These are phyloP conservation scores for Nomada fabriciana DNA, from an alignment of 2,888 invertebrate species.

Conservation along the genomic window DNA sequence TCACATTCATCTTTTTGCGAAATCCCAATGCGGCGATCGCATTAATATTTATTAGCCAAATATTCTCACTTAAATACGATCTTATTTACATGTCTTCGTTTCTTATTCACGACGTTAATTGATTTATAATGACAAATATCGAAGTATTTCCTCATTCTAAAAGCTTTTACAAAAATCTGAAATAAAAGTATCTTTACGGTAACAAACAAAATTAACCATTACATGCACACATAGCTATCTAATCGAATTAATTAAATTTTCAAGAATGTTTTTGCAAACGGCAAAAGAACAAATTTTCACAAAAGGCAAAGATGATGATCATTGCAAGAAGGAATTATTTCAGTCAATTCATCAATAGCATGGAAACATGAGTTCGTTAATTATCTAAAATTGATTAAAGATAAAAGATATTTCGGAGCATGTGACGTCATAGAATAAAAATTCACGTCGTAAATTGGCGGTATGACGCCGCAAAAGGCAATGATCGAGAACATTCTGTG, in stretches of 20 bases:
- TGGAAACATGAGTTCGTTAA: neutral
- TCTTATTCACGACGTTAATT: neutral
- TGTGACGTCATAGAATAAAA: conserved; percentile 14
- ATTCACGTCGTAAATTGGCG: neutral
- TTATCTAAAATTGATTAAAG: neutral
- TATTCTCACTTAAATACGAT: neutral
- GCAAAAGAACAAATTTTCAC: neutral
- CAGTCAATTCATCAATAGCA: neutral
- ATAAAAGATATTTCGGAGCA: conserved; percentile 10
- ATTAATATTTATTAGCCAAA: neutral
- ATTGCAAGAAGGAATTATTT: neutral
- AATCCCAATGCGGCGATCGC: too few species aligned
- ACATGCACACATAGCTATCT: too few species aligned
- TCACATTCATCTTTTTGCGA: neutral
- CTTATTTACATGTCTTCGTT: neutral
- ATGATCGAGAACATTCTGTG: neutral
- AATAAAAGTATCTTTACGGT: too few species aligned
- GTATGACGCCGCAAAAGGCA: neutral
- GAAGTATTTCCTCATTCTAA: neutral
- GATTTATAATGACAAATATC: neutral
- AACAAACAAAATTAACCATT: too few species aligned
- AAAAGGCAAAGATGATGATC: neutral
- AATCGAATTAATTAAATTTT: too few species aligned
- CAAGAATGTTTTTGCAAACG: too few species aligned
- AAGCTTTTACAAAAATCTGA: too few species aligned